These are phyloP conservation scores for Rhinolophus sinicus DNA, from an alignment of 2,113 vertebrate genomes.

Conservation along the genomic window DNA sequence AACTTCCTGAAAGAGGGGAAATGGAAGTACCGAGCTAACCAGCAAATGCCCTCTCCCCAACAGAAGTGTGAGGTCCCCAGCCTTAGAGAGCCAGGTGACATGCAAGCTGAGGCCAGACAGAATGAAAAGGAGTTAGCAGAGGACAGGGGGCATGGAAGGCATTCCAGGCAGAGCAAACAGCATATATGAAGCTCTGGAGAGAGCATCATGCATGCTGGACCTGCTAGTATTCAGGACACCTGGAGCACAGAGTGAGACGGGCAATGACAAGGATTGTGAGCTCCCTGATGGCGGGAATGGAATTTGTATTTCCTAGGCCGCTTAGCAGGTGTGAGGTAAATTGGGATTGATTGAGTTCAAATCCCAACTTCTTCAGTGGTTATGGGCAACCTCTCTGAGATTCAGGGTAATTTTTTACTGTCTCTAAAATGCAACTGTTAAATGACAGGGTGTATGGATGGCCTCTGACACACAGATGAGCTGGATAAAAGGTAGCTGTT, in stretches of 20 bases:
- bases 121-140: neutral
- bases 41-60: neutral
- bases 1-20: neutral
- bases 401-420: neutral
- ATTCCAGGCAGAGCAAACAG: neutral
- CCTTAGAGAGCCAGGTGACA: neutral
- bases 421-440: conserved; percentile 1
- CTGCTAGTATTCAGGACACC: neutral
- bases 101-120: neutral
- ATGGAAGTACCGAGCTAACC: neutral
- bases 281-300: neutral
- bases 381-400: neutral
- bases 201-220: neutral
- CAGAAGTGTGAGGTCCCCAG: neutral
- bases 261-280: neutral
- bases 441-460: neutral
- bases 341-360: neutral
- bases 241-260: neutral
- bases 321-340: neutral
- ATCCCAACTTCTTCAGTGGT: neutral
- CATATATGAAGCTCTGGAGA: neutral
- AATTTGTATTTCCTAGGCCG: neutral
- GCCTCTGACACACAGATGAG: neutral
- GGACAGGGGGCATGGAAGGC: neutral
- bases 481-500: neutral